Evolutionary conservation across 2,797 vertebrate species (phyloP).

Genomic region (Urophycis tenuis): DNA sequence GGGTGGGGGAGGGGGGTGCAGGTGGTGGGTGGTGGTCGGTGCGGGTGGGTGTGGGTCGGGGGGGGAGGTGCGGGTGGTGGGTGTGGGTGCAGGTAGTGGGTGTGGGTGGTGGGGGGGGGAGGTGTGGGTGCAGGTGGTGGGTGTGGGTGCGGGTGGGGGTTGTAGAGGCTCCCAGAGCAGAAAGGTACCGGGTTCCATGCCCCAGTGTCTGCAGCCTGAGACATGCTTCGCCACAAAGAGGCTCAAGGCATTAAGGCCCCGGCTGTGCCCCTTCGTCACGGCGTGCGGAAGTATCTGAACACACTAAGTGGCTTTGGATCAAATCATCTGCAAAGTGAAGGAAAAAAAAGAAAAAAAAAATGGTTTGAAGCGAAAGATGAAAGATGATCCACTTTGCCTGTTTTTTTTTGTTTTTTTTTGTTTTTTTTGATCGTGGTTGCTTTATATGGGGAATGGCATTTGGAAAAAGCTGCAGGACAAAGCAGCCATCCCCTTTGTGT

Average conservation of each 20-base stretch:
- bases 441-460: neutral
- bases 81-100: too few species aligned
- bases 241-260: neutral
- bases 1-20: constrained; percentile 67
- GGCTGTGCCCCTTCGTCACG: neutral
- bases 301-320: neutral
- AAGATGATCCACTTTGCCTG: neutral
- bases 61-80: too few species aligned
- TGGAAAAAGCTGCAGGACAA: neutral
- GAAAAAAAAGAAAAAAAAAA: neutral
- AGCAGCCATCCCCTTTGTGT: neutral
- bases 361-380: too few species aligned
- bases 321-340: too few species aligned
- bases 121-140: neutral
- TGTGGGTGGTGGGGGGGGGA: too few species aligned
- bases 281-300: neutral
- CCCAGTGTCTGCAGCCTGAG: neutral
- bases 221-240: neutral
- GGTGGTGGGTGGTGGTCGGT: too few species aligned
- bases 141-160: too few species aligned
- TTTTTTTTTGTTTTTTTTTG: neutral
- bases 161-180: too few species aligned
- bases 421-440: neutral
- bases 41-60: constrained; percentile 72
- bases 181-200: too few species aligned